Conservation (phyloP, 2,888 invertebrate species). For the Pseudanteris insignis region DNA sequence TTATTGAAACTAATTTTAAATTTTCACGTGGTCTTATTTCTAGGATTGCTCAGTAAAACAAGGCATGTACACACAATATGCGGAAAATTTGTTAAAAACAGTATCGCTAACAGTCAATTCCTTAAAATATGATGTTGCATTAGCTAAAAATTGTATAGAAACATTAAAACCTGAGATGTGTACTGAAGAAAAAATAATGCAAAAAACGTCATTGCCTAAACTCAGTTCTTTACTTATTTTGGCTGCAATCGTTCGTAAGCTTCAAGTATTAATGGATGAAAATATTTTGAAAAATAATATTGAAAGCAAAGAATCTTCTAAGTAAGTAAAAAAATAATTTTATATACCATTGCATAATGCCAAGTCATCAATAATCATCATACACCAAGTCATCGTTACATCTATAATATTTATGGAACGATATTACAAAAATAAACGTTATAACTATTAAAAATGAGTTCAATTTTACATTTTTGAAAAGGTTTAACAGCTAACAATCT, state of each 20-base stretch:
- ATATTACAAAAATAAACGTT: no score
- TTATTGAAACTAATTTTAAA: no score
- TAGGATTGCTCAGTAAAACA: conserved; percentile 90
- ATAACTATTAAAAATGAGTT: no score
- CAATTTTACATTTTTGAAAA: no score
- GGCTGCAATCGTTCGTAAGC: conserved; percentile 79
- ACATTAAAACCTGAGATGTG: conserved; percentile 68
- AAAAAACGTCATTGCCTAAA: conserved; percentile 70
- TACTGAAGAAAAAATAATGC: conserved; percentile 60
- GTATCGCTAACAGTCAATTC: conserved; percentile 77
- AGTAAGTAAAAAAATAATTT: conserved; percentile 55
- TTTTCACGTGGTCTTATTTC: no score
- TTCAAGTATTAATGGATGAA: conserved; percentile 73
- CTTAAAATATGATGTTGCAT: conserved; percentile 71
- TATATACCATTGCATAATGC: no score
- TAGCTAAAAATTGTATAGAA: conserved; percentile 73
- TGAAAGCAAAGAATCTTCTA: conserved; percentile 60
- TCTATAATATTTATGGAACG: no score
- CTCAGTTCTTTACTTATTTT: conserved; percentile 79
- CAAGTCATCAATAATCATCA: no score
- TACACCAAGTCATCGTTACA: no score
- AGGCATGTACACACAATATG: conserved; percentile 84
- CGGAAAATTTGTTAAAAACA: conserved; percentile 76
- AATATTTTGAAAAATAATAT: conserved; percentile 59
- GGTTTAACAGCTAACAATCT: no score